phyloP scores from a whole-genome alignment of 2,888 invertebrate species.

The Zonitis immaculata region DNA sequence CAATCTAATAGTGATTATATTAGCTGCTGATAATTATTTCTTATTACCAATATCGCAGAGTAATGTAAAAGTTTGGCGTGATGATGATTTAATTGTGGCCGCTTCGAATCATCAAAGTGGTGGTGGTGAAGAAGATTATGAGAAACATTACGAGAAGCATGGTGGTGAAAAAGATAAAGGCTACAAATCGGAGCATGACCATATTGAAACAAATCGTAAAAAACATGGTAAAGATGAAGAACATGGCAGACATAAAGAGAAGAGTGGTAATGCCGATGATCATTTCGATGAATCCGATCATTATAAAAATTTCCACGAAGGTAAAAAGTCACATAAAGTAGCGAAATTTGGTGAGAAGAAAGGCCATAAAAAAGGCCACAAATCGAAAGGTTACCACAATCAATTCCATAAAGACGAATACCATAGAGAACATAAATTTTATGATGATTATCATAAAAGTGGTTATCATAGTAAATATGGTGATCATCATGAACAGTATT shows the following conservation, averaged over 20 bases:
- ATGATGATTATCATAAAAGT: constrained; percentile 67
- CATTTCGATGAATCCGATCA: constrained; percentile 62
- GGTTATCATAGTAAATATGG: constrained; percentile 67
- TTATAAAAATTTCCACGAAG: constrained; percentile 63
- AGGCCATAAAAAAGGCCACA: constrained; percentile 72
- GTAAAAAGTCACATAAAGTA: constrained; percentile 61
- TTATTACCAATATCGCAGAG: too few relatives aligned
- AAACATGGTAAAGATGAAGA: constrained; percentile 58
- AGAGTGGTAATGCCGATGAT: constrained; percentile 59
- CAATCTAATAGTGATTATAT: constrained; percentile 10
- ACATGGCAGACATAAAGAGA: constrained; percentile 58
- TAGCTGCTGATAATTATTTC: too few relatives aligned
- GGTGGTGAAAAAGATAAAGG: constrained; percentile 53
- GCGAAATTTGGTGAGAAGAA: constrained; percentile 70
- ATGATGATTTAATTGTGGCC: constrained; percentile 6
- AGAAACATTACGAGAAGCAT: constrained; percentile 52
- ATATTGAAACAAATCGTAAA: constrained; percentile 57
- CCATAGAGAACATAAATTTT: constrained; percentile 73
- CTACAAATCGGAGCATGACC: constrained; percentile 55
- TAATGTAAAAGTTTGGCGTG: too few relatives aligned
- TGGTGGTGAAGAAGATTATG: constrained; percentile 47
- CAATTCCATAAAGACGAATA: constrained; percentile 75
- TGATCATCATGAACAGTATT: constrained; percentile 62
- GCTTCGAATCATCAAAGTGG: constrained; percentile 12
- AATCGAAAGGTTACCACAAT: constrained; percentile 74